Evolutionary conservation across 1,140 invertebrate genomes (phyloP).

Genomic region (Trichonephila inaurata): DNA sequence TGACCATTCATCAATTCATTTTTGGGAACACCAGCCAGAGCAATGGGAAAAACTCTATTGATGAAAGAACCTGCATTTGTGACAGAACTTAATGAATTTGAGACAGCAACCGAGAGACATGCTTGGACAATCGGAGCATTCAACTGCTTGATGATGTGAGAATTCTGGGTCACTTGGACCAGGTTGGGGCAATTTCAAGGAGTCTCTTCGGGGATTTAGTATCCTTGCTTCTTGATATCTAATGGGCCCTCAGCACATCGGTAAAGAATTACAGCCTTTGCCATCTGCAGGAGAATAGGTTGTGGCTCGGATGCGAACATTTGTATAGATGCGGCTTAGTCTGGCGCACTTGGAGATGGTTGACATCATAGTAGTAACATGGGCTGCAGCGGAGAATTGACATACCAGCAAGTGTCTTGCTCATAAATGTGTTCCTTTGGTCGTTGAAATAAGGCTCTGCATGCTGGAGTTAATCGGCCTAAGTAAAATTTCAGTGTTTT

Average conservation of each 20-base stretch:
- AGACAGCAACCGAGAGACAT: constrained; percentile 54
- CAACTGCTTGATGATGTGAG: constrained; percentile 70
- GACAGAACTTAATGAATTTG: constrained; percentile 62
- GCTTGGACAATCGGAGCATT: constrained; percentile 73
- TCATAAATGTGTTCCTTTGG: constrained; percentile 77
- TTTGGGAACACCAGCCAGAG: constrained; percentile 45
- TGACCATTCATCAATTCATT: constrained; percentile 65
- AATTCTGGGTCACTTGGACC: constrained; percentile 55
- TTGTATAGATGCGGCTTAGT: constrained; percentile 76
- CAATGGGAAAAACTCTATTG: constrained; percentile 66
- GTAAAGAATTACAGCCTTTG: constrained; percentile 68
- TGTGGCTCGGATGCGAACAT: constrained; percentile 77
- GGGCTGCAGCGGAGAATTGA: constrained; percentile 77
- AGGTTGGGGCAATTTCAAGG: constrained; percentile 48
- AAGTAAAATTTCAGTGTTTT: constrained; percentile 75
- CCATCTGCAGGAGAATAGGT: constrained; percentile 74
- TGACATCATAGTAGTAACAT: constrained; percentile 78
- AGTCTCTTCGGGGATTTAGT: constrained; percentile 9
- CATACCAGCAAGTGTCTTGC: constrained; percentile 77
- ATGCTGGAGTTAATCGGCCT: constrained; percentile 76
- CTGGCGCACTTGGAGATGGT: constrained; percentile 77
- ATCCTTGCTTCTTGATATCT: neutral
- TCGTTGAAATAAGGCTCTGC: constrained; percentile 76
- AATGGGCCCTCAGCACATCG: constrained; percentile 19
- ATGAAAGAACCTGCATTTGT: constrained; percentile 55